Conservation (phyloP, 1,140 invertebrate species). For the Zaprionus taronus region DNA sequence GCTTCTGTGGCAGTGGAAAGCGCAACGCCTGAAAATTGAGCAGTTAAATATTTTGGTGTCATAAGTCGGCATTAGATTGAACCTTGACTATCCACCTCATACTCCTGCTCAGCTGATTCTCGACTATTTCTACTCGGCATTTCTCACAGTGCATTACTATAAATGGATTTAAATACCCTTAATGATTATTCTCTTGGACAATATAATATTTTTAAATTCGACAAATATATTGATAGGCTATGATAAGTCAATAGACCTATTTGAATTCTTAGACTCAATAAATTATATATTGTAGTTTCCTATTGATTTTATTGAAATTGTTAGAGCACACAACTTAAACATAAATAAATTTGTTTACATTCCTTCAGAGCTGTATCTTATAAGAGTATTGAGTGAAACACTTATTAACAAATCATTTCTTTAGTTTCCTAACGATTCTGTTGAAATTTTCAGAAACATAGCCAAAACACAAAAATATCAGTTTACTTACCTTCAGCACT, state of each 20-base stretch:
- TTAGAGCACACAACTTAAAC: neutral
- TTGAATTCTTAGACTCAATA: neutral
- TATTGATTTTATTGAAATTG: neutral
- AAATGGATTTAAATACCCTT: slow-evolving; percentile 27
- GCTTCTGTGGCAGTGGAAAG: slow-evolving; percentile 36
- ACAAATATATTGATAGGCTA: neutral
- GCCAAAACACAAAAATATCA: neutral
- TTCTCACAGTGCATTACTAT: neutral
- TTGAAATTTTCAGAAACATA: neutral
- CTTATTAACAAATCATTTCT: neutral
- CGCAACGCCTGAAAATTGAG: slow-evolving; percentile 75
- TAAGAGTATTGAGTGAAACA: neutral
- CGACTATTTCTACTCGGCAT: neutral
- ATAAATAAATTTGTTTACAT: neutral
- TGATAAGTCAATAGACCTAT: neutral
- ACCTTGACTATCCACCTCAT: slow-evolving; percentile 3
- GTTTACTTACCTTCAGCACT: neutral
- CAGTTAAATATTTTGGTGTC: slow-evolving; percentile 84
- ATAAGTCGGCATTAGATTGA: slow-evolving; percentile 76
- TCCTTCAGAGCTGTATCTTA: neutral
- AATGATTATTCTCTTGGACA: neutral
- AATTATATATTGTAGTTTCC: neutral
- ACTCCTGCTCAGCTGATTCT: neutral
- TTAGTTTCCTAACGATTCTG: neutral
- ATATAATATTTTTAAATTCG: neutral